Conservation (phyloP, 2,888 invertebrate species). For the Marasmarcha lunaedactyla region DNA sequence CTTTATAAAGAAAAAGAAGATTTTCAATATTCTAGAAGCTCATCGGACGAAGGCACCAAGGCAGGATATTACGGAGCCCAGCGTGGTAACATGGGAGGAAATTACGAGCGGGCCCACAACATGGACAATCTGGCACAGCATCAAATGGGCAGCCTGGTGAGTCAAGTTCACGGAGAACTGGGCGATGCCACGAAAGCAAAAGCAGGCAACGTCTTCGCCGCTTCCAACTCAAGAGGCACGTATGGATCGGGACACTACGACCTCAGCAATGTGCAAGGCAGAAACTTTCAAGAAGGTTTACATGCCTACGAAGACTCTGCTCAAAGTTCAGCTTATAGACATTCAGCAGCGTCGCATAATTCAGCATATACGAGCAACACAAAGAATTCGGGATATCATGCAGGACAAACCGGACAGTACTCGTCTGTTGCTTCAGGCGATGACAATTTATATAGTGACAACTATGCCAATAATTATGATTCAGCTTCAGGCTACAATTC, state of each 20-base stretch:
- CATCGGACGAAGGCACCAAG: conserved; percentile 55
- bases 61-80: conserved; percentile 59
- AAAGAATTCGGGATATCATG: conserved; percentile 3
- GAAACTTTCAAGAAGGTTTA: conserved; percentile 52
- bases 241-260: conserved; percentile 49
- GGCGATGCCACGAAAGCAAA: conserved; percentile 44
- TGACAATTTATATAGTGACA: conserved; percentile 2
- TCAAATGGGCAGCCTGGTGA: conserved; percentile 54
- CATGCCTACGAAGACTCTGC: conserved; percentile 20
- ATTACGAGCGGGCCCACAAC: conserved; percentile 59
- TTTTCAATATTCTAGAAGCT: conserved; percentile 58
- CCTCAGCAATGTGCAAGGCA: conserved; percentile 42
- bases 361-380: conserved; percentile 2
- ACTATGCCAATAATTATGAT: conserved; percentile 6
- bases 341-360: conserved; percentile 2
- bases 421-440: background rate
- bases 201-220: conserved; percentile 46
- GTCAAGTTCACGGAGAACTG: conserved; percentile 51
- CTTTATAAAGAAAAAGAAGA: conserved; percentile 59
- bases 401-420: background rate
- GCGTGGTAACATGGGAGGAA: conserved; percentile 65
- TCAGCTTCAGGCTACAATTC: conserved; percentile 19
- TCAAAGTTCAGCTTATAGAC: too few species aligned
- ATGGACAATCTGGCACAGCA: conserved; percentile 58
- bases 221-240: conserved; percentile 53